These are phyloP conservation scores for Xenopus laevis DNA, from an alignment of 2,113 vertebrate genomes.

Conservation along the genomic window DNA sequence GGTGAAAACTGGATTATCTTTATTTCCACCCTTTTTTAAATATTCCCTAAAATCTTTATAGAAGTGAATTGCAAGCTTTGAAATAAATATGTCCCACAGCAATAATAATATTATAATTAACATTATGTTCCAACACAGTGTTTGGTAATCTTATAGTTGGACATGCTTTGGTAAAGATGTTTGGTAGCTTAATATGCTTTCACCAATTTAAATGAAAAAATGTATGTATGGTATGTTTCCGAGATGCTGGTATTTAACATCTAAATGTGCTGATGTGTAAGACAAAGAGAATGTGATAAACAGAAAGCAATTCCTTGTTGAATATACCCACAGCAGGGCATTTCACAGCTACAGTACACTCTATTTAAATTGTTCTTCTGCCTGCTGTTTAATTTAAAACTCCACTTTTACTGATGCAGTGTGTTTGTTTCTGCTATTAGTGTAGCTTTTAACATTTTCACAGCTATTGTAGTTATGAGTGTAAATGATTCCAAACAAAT, in stretches of 20 bases:
- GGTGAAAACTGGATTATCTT: too few species aligned
- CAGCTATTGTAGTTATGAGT: slow-evolving; percentile 32
- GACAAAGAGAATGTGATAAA: slow-evolving; percentile 33
- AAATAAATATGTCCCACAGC: too few species aligned
- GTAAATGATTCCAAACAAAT: slow-evolving; percentile 35
- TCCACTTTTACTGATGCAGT: slow-evolving; percentile 26
- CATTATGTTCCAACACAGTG: too few species aligned
- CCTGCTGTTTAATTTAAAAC: slow-evolving; percentile 41
- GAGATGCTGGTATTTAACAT: slow-evolving; percentile 24
- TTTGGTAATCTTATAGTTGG: too few species aligned
- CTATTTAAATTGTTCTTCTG: slow-evolving; percentile 46
- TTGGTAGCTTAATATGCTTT: not conserved
- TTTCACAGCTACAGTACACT: slow-evolving; percentile 44
- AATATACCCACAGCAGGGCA: slow-evolving; percentile 37
- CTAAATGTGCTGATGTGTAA: slow-evolving; percentile 41
- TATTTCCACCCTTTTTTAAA: too few species aligned
- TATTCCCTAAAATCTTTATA: too few species aligned
- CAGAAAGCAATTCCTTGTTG: slow-evolving; percentile 42
- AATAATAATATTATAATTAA: too few species aligned
- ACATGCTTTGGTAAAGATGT: too few species aligned
- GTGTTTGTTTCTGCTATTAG: slow-evolving; percentile 39
- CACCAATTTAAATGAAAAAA: not conserved
- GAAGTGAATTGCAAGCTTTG: too few species aligned
- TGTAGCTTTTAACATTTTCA: slow-evolving; percentile 39
- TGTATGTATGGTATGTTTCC: not conserved